Base-by-base conservation (phyloP, 2,797 vertebrate species). In the Bryconaethiops microstoma region DNA sequence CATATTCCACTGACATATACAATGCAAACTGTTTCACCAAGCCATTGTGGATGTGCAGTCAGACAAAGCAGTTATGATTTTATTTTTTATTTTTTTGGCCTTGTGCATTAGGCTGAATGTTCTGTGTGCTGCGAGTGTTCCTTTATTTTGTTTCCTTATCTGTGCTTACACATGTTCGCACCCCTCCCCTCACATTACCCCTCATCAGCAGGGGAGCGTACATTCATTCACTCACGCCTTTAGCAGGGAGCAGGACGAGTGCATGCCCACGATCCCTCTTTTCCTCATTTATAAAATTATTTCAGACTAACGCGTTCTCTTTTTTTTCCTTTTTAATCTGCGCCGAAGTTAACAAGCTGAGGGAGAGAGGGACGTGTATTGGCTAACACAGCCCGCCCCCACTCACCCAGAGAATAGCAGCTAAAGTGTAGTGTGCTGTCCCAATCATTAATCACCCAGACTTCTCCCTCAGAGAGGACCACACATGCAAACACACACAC, bases 341-440 rank as follows among this genome's bases (percentile, higher is more conserved):
- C 19, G 77, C 80, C 77, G 76, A 77, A 77, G 76, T 81, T 86
- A 86, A 87, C 83, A 84, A 86, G 86, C 82, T 81, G 64, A 75
- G 84, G 82, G 86, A 84, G 69, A 68, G 57, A 69, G 83, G 82
- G 69, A 77, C 70, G 52, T 62, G 70, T 76, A 52, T 82, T 84
- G 74, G 75, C 69, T 62, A 64, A 45, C 78, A 65, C 23, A 19
- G 50, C 81, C 72, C 65, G 57, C 69, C 79, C 76, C 77, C 78
- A 42, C 74, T 79, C 79, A n/a, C 64, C 59, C 72, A 10, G 76
- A 68, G 75, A 83, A 77, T 75, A 62, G 9, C 14, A 52, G 62
- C 76, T 64, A 63, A 71, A 81, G 78, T 81, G 81, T 76, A 77
- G 70, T 74, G 39, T 14, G 75, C 74, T 77, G 79, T 83, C 70